These are phyloP conservation scores for Sparidentex hasta DNA, from an alignment of 2,797 vertebrate species.

Conservation along the genomic window DNA sequence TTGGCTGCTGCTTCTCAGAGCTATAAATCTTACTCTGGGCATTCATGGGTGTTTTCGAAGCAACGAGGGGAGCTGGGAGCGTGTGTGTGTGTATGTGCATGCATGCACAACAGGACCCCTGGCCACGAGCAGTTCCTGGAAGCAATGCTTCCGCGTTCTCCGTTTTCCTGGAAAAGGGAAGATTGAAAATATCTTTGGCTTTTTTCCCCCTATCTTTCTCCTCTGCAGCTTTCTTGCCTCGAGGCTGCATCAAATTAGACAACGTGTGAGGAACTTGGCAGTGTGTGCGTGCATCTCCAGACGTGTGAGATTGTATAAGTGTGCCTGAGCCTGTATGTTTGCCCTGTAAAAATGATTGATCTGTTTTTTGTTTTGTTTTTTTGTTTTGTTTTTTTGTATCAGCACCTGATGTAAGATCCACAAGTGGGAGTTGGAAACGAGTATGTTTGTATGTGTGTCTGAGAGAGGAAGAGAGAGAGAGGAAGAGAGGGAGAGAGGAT, in stretches of 20 bases:
- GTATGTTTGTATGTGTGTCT: background rate
- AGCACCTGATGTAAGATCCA: constrained; percentile 20
- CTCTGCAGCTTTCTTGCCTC: constrained; percentile 64
- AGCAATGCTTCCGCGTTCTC: constrained; percentile 91
- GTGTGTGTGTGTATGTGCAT: constrained; percentile 31
- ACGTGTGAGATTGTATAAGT: constrained; percentile 57
- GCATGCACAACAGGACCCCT: constrained; percentile 82
- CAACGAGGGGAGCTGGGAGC: constrained; percentile 58
- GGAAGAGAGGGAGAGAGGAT: background rate
- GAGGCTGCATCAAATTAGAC: constrained; percentile 75
- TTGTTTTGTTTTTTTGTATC: background rate
- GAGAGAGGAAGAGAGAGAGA: background rate
- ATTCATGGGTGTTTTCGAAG: constrained; percentile 87
- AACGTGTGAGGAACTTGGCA: constrained; percentile 67
- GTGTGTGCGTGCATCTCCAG: constrained; percentile 44
- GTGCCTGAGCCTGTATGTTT: constrained; percentile 28
- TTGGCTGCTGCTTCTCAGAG: constrained; percentile 84
- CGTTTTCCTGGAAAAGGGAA: constrained; percentile 96
- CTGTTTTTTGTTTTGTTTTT: constrained; percentile 3
- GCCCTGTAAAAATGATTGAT: constrained; percentile 43
- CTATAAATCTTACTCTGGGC: constrained; percentile 83
- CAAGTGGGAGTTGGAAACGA: background rate
- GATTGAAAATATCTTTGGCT: constrained; percentile 89
- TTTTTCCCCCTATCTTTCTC: constrained; percentile 78
- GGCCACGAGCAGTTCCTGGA: constrained; percentile 92